Conservation (phyloP, 2,888 invertebrate genomes). For the Nephrocerus scutellatus region DNA sequence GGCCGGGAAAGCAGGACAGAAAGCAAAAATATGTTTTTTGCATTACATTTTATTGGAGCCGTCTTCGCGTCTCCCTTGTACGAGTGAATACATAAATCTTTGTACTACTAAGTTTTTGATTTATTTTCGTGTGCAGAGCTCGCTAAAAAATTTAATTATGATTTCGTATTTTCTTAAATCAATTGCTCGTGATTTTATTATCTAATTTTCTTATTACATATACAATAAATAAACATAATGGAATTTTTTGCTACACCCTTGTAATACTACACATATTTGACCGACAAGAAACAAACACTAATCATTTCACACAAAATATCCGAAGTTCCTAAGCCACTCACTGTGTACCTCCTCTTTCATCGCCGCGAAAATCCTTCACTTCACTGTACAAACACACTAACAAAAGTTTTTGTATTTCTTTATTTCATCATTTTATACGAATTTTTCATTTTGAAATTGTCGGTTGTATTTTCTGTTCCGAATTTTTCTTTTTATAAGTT, state of each 20-base stretch:
- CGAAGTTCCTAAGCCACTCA: slow-evolving; percentile 11
- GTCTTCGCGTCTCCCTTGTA: no score
- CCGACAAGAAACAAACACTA: slow-evolving; percentile 13
- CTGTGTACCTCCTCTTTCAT: slow-evolving; percentile 4
- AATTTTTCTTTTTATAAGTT: slow-evolving; percentile 23
- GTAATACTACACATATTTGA: slow-evolving; percentile 11
- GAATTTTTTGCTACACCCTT: slow-evolving; percentile 18
- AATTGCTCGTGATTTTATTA: no score
- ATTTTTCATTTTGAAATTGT: slow-evolving; percentile 14
- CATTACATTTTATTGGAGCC: no score
- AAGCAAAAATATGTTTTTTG: no score
- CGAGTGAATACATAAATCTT: no score
- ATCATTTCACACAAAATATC: slow-evolving; percentile 9
- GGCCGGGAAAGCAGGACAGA: no score
- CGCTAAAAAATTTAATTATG: slow-evolving; percentile 16
- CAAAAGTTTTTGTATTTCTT: slow-evolving; percentile 1
- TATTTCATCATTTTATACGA: slow-evolving; percentile 11
- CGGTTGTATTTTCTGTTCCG: slow-evolving; percentile 10
- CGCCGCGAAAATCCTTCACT: not conserved
- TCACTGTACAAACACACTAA: slow-evolving; percentile 1
- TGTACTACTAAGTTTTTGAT: no score
- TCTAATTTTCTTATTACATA: slow-evolving; percentile 4
- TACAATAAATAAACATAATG: slow-evolving; percentile 9
- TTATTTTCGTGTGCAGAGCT: no score
- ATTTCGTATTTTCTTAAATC: slow-evolving; percentile 3